Evolutionary conservation across 2,888 invertebrate species (phyloP), one percentile per base, ranked within the genome.

Genomic region (Diabrotica balteata): DNA sequence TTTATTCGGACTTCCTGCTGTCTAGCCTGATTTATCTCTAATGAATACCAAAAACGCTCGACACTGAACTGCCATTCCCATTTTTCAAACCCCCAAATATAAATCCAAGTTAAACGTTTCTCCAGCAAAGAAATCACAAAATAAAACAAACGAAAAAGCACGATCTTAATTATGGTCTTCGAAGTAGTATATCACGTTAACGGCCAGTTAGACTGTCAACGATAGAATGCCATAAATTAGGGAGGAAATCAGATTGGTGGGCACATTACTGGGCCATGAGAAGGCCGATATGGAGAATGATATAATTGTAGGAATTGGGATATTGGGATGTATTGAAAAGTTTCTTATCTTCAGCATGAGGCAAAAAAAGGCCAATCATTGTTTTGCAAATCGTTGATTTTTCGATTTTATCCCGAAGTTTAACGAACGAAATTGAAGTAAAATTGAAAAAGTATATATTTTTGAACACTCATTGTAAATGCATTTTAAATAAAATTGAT

Each of bases 131-230:
- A 59, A 59, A 63, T 63, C 52, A 57, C 57, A 67, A 11, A 64
- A 51, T 63, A 64, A 69, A 64, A 62, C 58, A 62, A 69, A 69
- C 58, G 62, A 66, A 65, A 58, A 67, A 66, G 66, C 55, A 63
- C 71, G 72, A 78, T 77, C 79, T 79, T 79, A 77, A 79, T 79
- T 79, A 75, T 76, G 74, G 75, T 73, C 77, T 74, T 74, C 74
- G 72, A 70, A 63, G 73, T 74, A 77, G 72, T 77, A 76, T 75
- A 79, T 78, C 79, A 77, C 73, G 75, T 77, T 77, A 78, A 76
- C 76, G 76, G 76, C 74, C 77, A 76, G 75, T 77, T 77, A 76
- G 71, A 73, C 73, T 76, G 75, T 75, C 77, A 72, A 71, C 73
- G 77, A 76, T 78, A 77, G 76, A 76, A 76, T 77, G 73, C 70